Evolutionary conservation across 2,113 vertebrate species (phyloP).

Genomic region (Epinephelus lanceolatus): DNA sequence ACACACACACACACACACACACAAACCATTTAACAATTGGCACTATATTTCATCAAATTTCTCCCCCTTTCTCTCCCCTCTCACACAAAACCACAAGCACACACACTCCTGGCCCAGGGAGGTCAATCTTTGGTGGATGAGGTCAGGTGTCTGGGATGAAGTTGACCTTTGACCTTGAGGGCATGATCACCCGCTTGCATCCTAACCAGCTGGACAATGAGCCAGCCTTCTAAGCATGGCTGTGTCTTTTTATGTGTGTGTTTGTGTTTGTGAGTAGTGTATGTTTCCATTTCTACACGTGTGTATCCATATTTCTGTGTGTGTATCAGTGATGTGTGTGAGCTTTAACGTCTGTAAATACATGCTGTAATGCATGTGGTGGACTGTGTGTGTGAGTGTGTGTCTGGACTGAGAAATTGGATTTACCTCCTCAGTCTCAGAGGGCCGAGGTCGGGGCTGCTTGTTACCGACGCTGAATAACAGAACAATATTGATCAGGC

Average conservation of each 20-base stretch:
- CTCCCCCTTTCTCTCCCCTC: background rate
- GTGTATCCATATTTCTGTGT: conserved; percentile 2
- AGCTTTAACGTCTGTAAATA: conserved; percentile 17
- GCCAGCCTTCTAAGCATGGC: conserved; percentile 1
- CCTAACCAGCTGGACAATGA: conserved; percentile 80
- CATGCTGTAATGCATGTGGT: background rate
- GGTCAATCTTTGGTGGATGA: conserved; percentile 76
- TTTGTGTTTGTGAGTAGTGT: conserved; percentile 10
- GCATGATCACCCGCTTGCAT: conserved; percentile 71
- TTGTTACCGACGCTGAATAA: conserved; percentile 44
- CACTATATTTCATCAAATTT: conserved; percentile 30
- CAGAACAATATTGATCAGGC: conserved; percentile 63
- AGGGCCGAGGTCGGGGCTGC: conserved; percentile 4
- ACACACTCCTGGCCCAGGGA: conserved; percentile 33
- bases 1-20: conserved; percentile 16
- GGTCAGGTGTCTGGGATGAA: conserved; percentile 86
- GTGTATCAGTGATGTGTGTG: conserved; percentile 5
- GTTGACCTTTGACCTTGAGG: conserved; percentile 78
- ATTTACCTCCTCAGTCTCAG: conserved; percentile 36
- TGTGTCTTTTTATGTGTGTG: conserved; percentile 19
- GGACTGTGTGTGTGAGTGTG: conserved; percentile 8
- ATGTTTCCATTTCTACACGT: background rate
- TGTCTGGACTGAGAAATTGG: conserved; percentile 25
- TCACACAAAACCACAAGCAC: conserved; percentile 17
- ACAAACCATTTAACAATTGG: background rate